These are phyloP conservation scores for Apodemus agrarius DNA, from an alignment of 2,797 vertebrate genomes.

Conservation along the genomic window DNA sequence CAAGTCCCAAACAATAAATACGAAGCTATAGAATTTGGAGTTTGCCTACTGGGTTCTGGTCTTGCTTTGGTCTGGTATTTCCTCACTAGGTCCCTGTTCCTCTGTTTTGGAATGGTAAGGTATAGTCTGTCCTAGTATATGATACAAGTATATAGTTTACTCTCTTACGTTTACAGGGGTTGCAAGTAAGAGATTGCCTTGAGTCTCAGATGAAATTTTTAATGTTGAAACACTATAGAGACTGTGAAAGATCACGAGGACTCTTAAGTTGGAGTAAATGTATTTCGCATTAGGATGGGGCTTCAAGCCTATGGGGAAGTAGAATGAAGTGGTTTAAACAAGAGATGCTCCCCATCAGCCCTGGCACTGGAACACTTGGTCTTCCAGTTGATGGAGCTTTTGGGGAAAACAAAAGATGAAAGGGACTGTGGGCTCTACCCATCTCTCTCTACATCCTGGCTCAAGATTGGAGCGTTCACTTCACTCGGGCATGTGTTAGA, in stretches of 20 bases:
- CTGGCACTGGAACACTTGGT: not conserved
- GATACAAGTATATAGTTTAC: too few relatives aligned
- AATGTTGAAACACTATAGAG: not conserved
- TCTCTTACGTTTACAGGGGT: not conserved
- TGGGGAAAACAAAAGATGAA: constrained; percentile 72
- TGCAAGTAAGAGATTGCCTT: not conserved
- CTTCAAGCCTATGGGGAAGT: not conserved
- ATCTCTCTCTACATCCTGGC: not conserved
- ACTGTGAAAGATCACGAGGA: not conserved
- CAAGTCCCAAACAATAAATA: not conserved
- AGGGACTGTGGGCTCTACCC: not conserved
- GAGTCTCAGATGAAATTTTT: not conserved
- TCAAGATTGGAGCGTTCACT: not conserved
- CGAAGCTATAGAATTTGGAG: not conserved
- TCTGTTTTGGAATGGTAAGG: not conserved
- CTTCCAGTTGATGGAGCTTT: not conserved
- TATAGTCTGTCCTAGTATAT: not conserved
- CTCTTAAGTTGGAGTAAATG: too few relatives aligned
- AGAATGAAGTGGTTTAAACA: not conserved
- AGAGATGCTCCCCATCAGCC: not conserved
- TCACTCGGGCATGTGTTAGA: not conserved
- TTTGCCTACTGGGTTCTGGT: not conserved
- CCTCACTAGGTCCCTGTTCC: not conserved
- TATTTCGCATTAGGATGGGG: not conserved
- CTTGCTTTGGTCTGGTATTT: not conserved